Evolutionary conservation across 2,797 vertebrate species (phyloP), one percentile per base, ranked within the genome.

Genomic region (Clarias laeviceps): DNA sequence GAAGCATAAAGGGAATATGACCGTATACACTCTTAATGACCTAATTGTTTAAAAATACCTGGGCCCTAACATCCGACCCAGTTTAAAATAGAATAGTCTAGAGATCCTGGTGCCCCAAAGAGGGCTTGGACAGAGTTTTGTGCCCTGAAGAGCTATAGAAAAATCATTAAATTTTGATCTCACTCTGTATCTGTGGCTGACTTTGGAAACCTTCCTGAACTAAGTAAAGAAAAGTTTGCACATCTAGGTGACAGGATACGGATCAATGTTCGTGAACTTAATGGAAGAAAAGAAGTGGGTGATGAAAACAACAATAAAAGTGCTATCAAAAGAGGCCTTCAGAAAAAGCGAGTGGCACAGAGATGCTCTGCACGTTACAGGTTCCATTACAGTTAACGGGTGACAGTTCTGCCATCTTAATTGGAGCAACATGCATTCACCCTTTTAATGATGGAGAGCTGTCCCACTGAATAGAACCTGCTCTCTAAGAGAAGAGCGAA

Each of bases 151-250:
- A 40, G 73, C 64, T 76, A 72, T 54, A 14, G 12, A 54, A 64
- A 78, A 70, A 84, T 88, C 77, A 80, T 87, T 87, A 88, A 79
- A 84, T 84, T 74, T 76, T 59, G 54, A 88, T 87, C 85, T 76
- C 62, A 50, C 83, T 65, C 54, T 11, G 45, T 8, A 17, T 76
- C 73, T 37, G 66, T 22, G 15, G 34, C 85, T 80, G 81, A 88
- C 81, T 87, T 87, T 73, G 90, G 92, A 92, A 91, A 92, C 88
- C 90, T 86, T 64, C 62, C 82, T 93, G 89, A 90, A 93, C 90
- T 80, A 85, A 85, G 88, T 89, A 92, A 92, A 95, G 90, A 95
- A 94, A 95, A 95, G 50, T 95, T 95, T 95, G 90, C 88, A 80
- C 91, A 93, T 94, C 92, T 91, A 91, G 88, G 90, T 90, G 93